Evolutionary conservation across 2,797 vertebrate species (phyloP).

Genomic region (Enteromius afrohamiltoni): DNA sequence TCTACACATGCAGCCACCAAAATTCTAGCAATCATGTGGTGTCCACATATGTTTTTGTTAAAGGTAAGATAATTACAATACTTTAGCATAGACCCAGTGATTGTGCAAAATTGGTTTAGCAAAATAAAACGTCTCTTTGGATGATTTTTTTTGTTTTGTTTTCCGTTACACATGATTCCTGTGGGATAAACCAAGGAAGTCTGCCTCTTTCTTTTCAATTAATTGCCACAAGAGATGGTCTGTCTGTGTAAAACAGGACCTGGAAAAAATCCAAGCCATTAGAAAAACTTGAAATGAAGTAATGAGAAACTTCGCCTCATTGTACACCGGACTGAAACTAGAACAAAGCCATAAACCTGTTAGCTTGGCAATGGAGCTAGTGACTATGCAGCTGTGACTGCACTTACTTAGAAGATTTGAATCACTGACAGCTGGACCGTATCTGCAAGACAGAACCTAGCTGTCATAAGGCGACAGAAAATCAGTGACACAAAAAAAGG

Average conservation of each 20-base stretch:
- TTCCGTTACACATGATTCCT: constrained; percentile 56
- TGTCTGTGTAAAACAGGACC: constrained; percentile 38
- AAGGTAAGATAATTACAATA: constrained; percentile 76
- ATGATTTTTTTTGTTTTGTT: constrained; percentile 15
- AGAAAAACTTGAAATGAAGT: constrained; percentile 20
- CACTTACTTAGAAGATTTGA: constrained; percentile 40
- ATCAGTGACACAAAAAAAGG: constrained; percentile 55
- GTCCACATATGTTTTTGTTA: constrained; percentile 82
- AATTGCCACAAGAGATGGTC: constrained; percentile 46
- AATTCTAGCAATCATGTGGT: constrained; percentile 52
- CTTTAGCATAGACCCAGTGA: background rate
- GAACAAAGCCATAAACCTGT: constrained; percentile 51
- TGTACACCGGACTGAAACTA: constrained; percentile 46
- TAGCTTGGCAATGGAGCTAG: constrained; percentile 2
- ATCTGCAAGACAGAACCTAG: constrained; percentile 36
- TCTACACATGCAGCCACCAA: constrained; percentile 76
- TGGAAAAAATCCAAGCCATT: constrained; percentile 45
- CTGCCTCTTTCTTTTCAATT: constrained; percentile 38
- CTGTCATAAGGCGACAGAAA: constrained; percentile 49
- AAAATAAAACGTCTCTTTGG: background rate
- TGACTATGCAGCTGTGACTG: constrained; percentile 40
- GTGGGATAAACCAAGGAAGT: constrained; percentile 43
- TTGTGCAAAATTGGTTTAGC: background rate
- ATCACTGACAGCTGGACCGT: constrained; percentile 19
- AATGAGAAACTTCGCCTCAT: constrained; percentile 37